Percentiles rank a stretch among this genome's conserved stretches.
Evolutionary conservation across 2,113 vertebrate species (phyloP).

Genomic region (Leptosomus discolor): DNA sequence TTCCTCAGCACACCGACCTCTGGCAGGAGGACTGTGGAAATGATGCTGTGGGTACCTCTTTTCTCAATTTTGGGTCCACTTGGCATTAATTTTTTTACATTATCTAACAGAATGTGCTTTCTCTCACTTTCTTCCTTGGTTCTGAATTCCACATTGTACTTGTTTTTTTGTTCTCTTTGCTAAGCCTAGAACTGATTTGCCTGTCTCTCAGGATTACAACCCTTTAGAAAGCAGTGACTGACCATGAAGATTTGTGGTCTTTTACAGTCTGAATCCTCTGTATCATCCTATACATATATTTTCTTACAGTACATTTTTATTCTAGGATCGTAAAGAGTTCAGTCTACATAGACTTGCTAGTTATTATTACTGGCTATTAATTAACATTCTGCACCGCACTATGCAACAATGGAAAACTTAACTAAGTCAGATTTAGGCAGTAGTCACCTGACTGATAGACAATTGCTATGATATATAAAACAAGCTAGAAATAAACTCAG

Average conservation of each 20-base stretch:
- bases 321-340: neutral
- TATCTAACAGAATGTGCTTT: neutral
- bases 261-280: neutral
- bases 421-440: neutral
- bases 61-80: neutral
- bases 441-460: neutral
- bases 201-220: neutral
- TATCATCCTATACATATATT: neutral
- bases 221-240: neutral
- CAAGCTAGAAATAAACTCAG: neutral
- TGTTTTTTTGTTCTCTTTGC: neutral
- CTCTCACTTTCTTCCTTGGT: neutral
- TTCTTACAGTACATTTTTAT: neutral
- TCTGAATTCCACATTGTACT: neutral
- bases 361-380: neutral
- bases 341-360: neutral
- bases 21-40: neutral
- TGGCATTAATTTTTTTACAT: neutral
- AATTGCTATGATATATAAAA: neutral
- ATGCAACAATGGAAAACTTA: neutral
- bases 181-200: neutral
- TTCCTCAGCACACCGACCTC: fast-evolving
- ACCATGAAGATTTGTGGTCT: neutral
- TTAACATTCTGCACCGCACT: neutral
- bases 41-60: neutral